Conservation (phyloP, 1,140 invertebrate genomes). For the Aphelenchoides besseyi region DNA sequence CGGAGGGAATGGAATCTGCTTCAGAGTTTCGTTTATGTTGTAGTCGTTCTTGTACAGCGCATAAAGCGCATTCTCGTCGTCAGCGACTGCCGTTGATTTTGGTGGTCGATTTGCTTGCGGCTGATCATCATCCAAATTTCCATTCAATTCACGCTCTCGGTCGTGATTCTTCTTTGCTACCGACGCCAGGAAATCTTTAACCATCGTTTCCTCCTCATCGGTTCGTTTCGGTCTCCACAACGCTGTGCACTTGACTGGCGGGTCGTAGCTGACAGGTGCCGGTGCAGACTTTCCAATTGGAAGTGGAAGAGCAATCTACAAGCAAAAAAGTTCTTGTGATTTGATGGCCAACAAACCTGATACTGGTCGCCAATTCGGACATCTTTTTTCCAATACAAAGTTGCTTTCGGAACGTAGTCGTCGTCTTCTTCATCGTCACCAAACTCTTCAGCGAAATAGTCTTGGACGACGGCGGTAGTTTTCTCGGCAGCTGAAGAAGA, state of each 20-base stretch:
- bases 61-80: constrained; percentile 30
- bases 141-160: constrained; percentile 3
- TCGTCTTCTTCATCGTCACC: constrained; percentile 34
- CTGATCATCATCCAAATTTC: background rate
- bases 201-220: background rate
- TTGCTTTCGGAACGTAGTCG: constrained; percentile 26
- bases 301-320: background rate
- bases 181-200: constrained; percentile 4
- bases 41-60: constrained; percentile 21
- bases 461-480: background rate
- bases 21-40: constrained; percentile 14
- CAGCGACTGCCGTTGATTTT: constrained; percentile 18
- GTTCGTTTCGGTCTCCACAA: constrained; percentile 6
- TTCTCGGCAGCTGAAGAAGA: background rate
- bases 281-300: background rate
- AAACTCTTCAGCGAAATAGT: background rate
- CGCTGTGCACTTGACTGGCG: background rate
- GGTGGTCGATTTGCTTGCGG: constrained; percentile 17
- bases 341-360: constrained; percentile 19
- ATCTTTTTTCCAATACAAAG: constrained; percentile 30
- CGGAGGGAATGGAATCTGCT: background rate
- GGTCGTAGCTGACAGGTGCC: background rate
- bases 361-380: constrained; percentile 28
- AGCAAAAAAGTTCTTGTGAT: background rate
- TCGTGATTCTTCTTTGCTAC: background rate